phyloP scores from a whole-genome alignment of 1,140 invertebrate species.

The Batillaria attramentaria region DNA sequence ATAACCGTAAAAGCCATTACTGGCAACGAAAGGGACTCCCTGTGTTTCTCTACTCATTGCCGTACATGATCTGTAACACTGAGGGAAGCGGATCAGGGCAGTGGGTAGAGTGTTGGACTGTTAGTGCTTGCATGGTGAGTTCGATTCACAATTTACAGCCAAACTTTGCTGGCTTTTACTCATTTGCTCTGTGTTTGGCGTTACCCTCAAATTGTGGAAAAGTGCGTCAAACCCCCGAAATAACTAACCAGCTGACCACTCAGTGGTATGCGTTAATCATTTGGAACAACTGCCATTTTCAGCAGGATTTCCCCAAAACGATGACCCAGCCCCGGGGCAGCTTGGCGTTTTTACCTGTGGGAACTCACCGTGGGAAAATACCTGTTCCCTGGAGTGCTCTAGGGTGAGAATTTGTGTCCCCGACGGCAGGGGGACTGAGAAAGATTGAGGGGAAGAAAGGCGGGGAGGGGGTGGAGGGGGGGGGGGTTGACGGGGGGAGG shows the following conservation, averaged over 20 bases:
- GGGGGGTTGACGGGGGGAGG: not conserved
- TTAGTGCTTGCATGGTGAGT: too few relatives aligned
- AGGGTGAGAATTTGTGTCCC: too few relatives aligned
- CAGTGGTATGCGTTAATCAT: not conserved
- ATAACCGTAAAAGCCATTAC: too few relatives aligned
- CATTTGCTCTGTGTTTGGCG: not conserved
- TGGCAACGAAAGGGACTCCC: too few relatives aligned
- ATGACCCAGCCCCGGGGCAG: too few relatives aligned
- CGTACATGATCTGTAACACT: too few relatives aligned
- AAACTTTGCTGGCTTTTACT: not conserved
- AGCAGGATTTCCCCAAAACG: too few relatives aligned
- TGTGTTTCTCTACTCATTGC: too few relatives aligned
- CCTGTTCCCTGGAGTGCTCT: not conserved
- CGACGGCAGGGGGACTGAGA: too few relatives aligned
- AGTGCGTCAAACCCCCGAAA: not conserved
- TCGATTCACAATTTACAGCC: too few relatives aligned
- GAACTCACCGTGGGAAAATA: slow-evolving; percentile 4
- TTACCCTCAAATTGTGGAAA: not conserved
- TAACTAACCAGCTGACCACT: not conserved
- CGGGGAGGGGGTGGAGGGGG: not conserved
- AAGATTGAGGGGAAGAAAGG: not conserved
- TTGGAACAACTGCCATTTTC: not conserved
- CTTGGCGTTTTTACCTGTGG: not conserved
- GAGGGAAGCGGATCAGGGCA: too few relatives aligned
- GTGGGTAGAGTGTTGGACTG: too few relatives aligned